Evolutionary conservation across 2,888 invertebrate genomes (phyloP).

Genomic region (Sinodicranocentrus sp.): DNA sequence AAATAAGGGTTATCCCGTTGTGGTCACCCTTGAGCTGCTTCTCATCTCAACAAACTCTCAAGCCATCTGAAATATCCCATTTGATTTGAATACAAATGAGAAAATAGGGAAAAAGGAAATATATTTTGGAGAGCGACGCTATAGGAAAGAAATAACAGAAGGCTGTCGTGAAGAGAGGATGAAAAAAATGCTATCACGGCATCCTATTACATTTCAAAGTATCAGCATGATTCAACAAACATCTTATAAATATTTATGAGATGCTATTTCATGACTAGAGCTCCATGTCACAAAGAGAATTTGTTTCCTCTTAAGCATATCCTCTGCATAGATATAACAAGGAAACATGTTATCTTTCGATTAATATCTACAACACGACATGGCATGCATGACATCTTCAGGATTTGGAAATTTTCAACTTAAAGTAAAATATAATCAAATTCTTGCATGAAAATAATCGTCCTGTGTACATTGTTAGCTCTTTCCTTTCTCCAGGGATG

Average conservation of each 20-base stretch:
- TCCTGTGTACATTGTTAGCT: background rate
- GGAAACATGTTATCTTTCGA: background rate
- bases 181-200: background rate
- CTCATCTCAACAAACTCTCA: background rate
- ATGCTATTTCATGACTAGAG: background rate
- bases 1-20: background rate
- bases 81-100: slow-evolving; percentile 40
- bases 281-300: background rate
- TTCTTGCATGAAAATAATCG: background rate
- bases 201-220: background rate
- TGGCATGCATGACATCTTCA: background rate
- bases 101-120: background rate
- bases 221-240: background rate
- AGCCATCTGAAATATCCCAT: background rate
- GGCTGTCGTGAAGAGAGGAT: background rate
- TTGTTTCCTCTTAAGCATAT: background rate
- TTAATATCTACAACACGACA: background rate
- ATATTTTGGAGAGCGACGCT: slow-evolving; percentile 3
- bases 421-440: background rate
- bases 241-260: slow-evolving; percentile 46
- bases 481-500: background rate
- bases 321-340: too few species aligned
- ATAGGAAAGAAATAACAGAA: slow-evolving; percentile 1
- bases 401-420: too few species aligned
- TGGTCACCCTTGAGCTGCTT: background rate